phyloP scores from a whole-genome alignment of 2,888 invertebrate species.

The Callyntrura sp. region DNA sequence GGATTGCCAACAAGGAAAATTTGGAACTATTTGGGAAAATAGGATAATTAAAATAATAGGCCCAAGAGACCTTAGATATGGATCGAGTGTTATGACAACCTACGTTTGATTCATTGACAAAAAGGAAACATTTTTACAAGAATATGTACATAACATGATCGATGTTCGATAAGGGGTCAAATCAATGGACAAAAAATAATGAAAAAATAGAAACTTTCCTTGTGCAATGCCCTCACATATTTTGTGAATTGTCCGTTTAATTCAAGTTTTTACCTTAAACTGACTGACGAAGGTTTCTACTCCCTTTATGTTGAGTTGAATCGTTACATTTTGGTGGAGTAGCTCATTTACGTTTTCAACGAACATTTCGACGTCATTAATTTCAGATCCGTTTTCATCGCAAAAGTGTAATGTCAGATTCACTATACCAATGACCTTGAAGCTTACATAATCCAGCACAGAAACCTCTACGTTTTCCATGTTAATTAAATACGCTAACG shows the following conservation, averaged over 20 bases:
- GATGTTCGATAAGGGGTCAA: no score
- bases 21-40: neutral
- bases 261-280: slow-evolving; percentile 78
- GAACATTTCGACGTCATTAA: slow-evolving; percentile 65
- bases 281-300: slow-evolving; percentile 40
- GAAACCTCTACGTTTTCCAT: slow-evolving; percentile 55
- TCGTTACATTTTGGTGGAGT: slow-evolving; percentile 58
- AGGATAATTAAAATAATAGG: no score
- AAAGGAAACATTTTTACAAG: no score
- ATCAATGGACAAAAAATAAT: no score
- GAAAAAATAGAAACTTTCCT: no score
- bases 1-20: no score
- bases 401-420: slow-evolving; percentile 52
- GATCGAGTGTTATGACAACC: no score
- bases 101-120: no score
- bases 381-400: slow-evolving; percentile 60
- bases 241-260: no score
- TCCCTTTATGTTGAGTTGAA: slow-evolving; percentile 54
- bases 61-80: no score
- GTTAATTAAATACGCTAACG: slow-evolving; percentile 67
- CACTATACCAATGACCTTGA: slow-evolving; percentile 63
- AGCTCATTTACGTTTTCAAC: slow-evolving; percentile 69
- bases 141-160: no score
- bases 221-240: no score
- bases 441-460: slow-evolving; percentile 61